Evolutionary conservation across 2,113 vertebrate genomes (phyloP).

Genomic region (Sceloporus undulatus): DNA sequence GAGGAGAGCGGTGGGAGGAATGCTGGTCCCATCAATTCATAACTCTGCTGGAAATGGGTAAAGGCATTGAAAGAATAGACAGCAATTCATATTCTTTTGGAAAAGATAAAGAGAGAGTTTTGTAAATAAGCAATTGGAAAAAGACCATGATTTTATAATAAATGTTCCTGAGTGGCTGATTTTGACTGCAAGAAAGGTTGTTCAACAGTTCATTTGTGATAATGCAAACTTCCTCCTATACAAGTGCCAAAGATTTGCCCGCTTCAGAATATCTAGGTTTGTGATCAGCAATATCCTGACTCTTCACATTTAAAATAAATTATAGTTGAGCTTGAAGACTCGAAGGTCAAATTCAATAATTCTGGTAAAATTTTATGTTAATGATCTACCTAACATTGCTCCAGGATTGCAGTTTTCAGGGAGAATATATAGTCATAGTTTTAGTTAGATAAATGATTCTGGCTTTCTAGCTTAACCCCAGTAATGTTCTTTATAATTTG

Average conservation of each 20-base stretch:
- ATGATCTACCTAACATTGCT: not conserved
- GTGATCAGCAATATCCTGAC: constrained; percentile 30
- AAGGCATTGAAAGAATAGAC: not conserved
- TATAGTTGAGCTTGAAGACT: not conserved
- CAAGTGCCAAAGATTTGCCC: not conserved
- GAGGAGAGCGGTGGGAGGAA: not conserved
- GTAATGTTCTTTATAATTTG: not conserved
- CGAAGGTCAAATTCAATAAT: not conserved
- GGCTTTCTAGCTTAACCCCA: not conserved
- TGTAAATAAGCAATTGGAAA: constrained; percentile 23
- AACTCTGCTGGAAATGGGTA: not conserved
- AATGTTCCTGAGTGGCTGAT: constrained; percentile 6
- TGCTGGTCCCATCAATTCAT: not conserved
- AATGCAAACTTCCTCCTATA: constrained; percentile 28
- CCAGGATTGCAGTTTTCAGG: constrained; percentile 7
- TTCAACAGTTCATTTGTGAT: not conserved
- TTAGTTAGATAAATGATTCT: constrained; percentile 24
- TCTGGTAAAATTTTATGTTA: constrained; percentile 7
- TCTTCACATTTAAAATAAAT: constrained; percentile 37
- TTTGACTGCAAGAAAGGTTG: constrained; percentile 18
- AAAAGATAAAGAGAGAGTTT: not conserved
- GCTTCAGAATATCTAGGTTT: not conserved
- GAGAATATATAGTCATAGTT: not conserved
- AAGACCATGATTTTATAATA: not conserved
- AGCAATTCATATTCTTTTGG: not conserved